Evolutionary conservation across 2,113 vertebrate species (phyloP).

Genomic region (Turdus rufiventris): DNA sequence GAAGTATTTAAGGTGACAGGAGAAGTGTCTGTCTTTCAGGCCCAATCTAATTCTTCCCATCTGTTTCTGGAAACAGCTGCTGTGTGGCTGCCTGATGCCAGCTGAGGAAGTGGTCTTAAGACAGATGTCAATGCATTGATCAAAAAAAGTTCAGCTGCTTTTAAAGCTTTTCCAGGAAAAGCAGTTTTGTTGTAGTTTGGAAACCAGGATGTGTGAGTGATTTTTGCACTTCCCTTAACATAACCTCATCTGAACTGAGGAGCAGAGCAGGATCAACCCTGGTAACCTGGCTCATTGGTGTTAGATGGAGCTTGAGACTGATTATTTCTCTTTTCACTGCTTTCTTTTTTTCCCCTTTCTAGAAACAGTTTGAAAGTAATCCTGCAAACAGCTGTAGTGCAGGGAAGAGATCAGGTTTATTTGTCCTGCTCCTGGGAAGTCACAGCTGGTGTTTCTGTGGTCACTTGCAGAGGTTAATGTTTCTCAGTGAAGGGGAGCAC

Average conservation of each 20-base stretch:
- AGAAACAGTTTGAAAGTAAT: background rate
- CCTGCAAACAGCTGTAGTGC: background rate
- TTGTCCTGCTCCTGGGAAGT: background rate
- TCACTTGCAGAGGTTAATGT: background rate
- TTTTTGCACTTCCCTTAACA: background rate
- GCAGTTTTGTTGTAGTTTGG: background rate
- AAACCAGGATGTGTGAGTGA: background rate
- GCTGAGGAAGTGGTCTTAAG: slow-evolving; percentile 12
- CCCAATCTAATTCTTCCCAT: background rate
- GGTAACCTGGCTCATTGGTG: background rate
- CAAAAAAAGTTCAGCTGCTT: slow-evolving; percentile 41
- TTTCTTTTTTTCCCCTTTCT: background rate
- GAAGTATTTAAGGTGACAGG: slow-evolving; percentile 10
- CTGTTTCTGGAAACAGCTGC: slow-evolving; percentile 18
- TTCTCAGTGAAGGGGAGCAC: background rate
- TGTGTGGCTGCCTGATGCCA: slow-evolving; percentile 22
- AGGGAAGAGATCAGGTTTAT: background rate
- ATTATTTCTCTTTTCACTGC: background rate
- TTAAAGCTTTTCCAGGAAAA: slow-evolving; percentile 34
- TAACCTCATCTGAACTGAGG: background rate
- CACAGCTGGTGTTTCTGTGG: background rate
- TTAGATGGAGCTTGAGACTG: background rate
- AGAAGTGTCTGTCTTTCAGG: background rate
- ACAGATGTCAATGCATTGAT: background rate
- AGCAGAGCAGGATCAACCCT: background rate